These are phyloP conservation scores for Sylvia borin DNA, from an alignment of 2,797 vertebrate genomes.

Conservation along the genomic window DNA sequence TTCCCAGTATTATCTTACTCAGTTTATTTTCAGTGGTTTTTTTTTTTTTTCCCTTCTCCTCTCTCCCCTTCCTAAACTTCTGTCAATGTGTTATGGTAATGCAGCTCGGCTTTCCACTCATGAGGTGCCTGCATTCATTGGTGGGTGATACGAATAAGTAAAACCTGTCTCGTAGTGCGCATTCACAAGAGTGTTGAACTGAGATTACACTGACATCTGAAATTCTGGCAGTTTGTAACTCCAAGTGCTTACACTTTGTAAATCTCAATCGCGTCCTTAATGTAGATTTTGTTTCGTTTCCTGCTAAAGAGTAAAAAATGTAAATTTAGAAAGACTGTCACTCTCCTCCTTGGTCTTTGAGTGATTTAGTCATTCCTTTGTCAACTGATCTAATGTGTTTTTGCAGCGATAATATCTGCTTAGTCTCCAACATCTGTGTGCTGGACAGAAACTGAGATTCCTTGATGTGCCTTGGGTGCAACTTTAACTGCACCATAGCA, in stretches of 20 bases:
- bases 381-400: slow-evolving; percentile 39
- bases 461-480: background rate
- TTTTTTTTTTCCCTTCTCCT: background rate
- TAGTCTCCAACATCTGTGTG: slow-evolving; percentile 34
- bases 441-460: slow-evolving; percentile 44
- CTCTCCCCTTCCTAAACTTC: slow-evolving; percentile 59
- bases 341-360: slow-evolving; percentile 63
- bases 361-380: slow-evolving; percentile 65
- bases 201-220: slow-evolving; percentile 71
- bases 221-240: slow-evolving; percentile 71
- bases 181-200: slow-evolving; percentile 69
- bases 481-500: background rate
- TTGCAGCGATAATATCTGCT: slow-evolving; percentile 25
- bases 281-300: slow-evolving; percentile 69
- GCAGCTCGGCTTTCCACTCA: slow-evolving; percentile 49
- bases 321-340: slow-evolving; percentile 69
- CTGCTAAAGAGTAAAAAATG: slow-evolving; percentile 68
- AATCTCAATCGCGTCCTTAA: slow-evolving; percentile 66
- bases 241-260: slow-evolving; percentile 71
- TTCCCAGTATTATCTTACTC: slow-evolving; percentile 30
- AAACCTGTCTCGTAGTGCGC: slow-evolving; percentile 68
- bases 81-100: slow-evolving; percentile 71
- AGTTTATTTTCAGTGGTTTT: slow-evolving; percentile 45
- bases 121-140: slow-evolving; percentile 71
- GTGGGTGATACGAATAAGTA: slow-evolving; percentile 70